A percentile compares a stretch with the other conserved stretches of the same genome.
These are phyloP conservation scores for Masticophis lateralis DNA, from an alignment of 2,797 vertebrate species.

Conservation along the genomic window DNA sequence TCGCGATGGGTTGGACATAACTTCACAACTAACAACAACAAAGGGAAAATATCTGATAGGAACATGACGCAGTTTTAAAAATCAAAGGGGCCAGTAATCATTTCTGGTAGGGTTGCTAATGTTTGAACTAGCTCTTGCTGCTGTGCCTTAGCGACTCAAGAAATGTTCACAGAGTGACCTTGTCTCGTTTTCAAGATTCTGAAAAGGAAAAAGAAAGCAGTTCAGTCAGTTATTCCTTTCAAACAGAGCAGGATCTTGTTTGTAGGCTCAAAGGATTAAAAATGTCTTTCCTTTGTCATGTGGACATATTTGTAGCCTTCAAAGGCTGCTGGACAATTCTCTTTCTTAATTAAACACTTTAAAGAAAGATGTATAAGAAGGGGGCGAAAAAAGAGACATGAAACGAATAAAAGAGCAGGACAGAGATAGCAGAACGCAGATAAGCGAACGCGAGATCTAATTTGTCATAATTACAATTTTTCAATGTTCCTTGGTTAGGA, in stretches of 20 bases:
- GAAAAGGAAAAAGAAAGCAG: not conserved
- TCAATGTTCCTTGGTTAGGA: not conserved
- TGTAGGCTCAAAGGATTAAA: not conserved
- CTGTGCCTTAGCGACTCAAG: not conserved
- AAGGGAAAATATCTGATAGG: not conserved
- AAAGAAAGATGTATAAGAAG: not conserved
- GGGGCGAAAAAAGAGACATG: accelerated
- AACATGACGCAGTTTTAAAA: not conserved
- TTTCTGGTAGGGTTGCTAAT: not conserved
- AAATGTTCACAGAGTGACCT: not conserved
- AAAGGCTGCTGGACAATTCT: not conserved
- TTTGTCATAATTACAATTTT: not conserved
- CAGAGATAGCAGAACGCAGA: not conserved
- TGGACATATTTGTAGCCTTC: not conserved
- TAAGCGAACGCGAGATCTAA: not conserved
- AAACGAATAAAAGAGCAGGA: not conserved
- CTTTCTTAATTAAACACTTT: not conserved
- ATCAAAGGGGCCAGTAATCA: not conserved
- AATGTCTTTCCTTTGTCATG: not conserved
- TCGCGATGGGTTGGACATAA: no score
- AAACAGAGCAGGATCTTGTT: not conserved
- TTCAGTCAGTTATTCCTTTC: not conserved
- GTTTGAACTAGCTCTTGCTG: not conserved
- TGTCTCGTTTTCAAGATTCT: not conserved
- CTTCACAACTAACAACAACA: no score